Evolutionary conservation across 2,797 vertebrate genomes (phyloP).

Genomic region (Cheirogaleus major): DNA sequence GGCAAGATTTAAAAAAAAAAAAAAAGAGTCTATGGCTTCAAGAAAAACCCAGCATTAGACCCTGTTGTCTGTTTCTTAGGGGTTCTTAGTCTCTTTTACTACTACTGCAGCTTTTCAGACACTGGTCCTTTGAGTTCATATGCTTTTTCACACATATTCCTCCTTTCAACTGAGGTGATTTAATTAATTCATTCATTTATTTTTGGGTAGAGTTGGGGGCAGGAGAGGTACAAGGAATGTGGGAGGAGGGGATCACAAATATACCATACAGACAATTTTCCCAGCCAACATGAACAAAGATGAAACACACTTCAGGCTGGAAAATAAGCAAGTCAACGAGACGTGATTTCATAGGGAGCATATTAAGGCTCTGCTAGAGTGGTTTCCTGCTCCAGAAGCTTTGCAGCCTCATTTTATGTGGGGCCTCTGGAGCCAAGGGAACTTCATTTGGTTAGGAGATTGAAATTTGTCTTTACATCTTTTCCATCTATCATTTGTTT

Average conservation of each 20-base stretch:
- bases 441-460: constrained; percentile 47
- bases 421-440: constrained; percentile 33
- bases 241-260: background rate
- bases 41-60: background rate
- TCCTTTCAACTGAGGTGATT: constrained; percentile 50
- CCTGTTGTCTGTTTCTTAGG: background rate
- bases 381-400: constrained; percentile 59
- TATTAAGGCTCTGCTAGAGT: constrained; percentile 36
- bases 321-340: constrained; percentile 36
- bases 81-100: background rate
- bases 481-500: constrained; percentile 71
- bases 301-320: constrained; percentile 29
- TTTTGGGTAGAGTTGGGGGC: background rate
- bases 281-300: constrained; percentile 67
- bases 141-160: constrained; percentile 39
- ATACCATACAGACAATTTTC: constrained; percentile 44
- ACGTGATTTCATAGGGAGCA: constrained; percentile 37
- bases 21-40: background rate
- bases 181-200: constrained; percentile 54
- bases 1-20: background rate
- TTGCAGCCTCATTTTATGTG: constrained; percentile 48
- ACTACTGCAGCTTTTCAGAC: background rate
- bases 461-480: constrained; percentile 67
- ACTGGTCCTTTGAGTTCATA: background rate
- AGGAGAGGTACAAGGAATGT: background rate